phyloP scores from a whole-genome alignment of 2,888 invertebrate genomes.

The Synanthedon tipuliformis region DNA sequence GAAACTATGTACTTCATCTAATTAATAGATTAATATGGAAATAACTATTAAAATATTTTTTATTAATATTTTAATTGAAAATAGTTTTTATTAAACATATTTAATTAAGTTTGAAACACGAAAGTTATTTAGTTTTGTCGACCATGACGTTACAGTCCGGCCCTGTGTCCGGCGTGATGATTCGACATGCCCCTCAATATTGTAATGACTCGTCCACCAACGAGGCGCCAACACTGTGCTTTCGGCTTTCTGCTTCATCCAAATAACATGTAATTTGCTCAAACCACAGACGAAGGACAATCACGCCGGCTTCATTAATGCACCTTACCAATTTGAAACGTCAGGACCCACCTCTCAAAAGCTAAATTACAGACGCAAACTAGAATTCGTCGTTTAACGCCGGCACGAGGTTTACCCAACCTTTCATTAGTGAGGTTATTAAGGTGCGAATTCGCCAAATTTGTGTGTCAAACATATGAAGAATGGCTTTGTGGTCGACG shows the following conservation, averaged over 20 bases:
- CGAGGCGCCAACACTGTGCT: conserved; percentile 59
- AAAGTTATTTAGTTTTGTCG: not conserved
- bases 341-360: conserved; percentile 2
- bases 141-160: conserved; percentile 13
- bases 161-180: conserved; percentile 29
- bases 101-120: not conserved
- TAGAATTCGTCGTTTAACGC: conserved; percentile 20
- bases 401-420: conserved; percentile 19
- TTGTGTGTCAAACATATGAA: conserved; percentile 33
- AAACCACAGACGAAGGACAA: conserved; percentile 34
- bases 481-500: conserved; percentile 14
- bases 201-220: conserved; percentile 45
- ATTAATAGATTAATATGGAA: too few species aligned
- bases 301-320: conserved; percentile 19
- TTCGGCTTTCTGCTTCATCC: conserved; percentile 30
- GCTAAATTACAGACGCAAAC: conserved; percentile 20
- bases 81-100: not conserved
- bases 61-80: not conserved
- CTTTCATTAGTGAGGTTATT: conserved; percentile 12
- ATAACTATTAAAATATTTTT: too few species aligned
- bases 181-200: conserved; percentile 43
- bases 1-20: too few species aligned
- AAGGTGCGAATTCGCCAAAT: conserved; percentile 31
- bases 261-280: conserved; percentile 59
- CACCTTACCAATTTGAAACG: conserved; percentile 8